Base-by-base conservation (phyloP, 2,797 vertebrate species). In the Pogonophryne albipinna region DNA sequence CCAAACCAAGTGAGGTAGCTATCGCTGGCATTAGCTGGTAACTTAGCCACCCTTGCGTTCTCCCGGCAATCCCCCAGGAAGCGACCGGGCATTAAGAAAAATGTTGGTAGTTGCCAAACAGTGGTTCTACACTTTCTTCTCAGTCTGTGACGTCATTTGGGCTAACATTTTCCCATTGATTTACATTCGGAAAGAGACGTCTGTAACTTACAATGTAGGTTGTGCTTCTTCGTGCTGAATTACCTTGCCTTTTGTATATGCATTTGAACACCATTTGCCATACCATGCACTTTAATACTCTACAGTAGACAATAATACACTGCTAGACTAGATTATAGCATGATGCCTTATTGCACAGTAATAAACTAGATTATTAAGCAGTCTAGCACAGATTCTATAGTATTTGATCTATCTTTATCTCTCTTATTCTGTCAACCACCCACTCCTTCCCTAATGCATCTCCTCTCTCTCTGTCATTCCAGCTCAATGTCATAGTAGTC, bases 391-490 rank as follows among this genome's bases (percentile, higher is more conserved):
- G 23, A 49, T 55, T 71, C 15, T 49, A 9, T 9, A 47, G 53
- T 34, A 42, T 19, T 19, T 55, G 49, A 78, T 50, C 38, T 55
- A 73, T 56, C 23, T 65, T 16, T 41, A 49, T 20, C 61, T 42
- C 34, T 50, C 38, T 67, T 38, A 72, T 63, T 46, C 52, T 66
- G 41, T 59, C 56, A 68, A 49, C 60, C 66, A 68, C 47, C 60
- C 64, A 67, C 46, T 44, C 46, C 14, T 31, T 41, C 46, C 61
- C 63, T 44, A 38, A 56, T 65, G 50, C 52, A 64, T 50, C 60
- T 66, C 62, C 71, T 61, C 53, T 57, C 53, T 68, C 56, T 66
- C 42, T 62, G 44, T 66, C 56, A 19, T n/a, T 49, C 14, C 56
- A 20, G 31, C 49, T 72, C 50, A 61, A 19, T 20, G 9, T 68